Conservation (phyloP, 2,888 invertebrate genomes). For the Troides aeacus region DNA sequence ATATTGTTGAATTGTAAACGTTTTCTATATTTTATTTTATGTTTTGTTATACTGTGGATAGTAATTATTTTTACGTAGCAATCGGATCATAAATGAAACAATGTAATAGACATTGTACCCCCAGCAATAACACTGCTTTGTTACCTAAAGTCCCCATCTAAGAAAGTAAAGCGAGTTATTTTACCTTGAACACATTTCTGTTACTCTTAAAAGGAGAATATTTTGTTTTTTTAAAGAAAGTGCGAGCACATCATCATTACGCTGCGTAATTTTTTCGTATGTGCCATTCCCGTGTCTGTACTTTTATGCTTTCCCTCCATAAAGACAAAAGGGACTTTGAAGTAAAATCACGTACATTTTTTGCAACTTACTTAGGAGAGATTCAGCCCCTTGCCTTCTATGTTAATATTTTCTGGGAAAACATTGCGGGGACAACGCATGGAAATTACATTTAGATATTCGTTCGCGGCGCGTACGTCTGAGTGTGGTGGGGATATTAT, state of each 20-base stretch:
- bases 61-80: too few species aligned
- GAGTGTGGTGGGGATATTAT: constrained; percentile 78
- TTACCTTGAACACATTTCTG: constrained; percentile 65
- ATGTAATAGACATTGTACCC: not conserved
- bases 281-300: constrained; percentile 76
- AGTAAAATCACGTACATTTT: constrained; percentile 81
- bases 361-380: constrained; percentile 81
- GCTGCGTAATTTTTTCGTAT: constrained; percentile 77
- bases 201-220: constrained; percentile 72
- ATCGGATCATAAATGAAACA: too few species aligned
- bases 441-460: constrained; percentile 81
- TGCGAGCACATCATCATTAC: constrained; percentile 79
- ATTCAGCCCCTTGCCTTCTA: constrained; percentile 78
- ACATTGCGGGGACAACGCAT: constrained; percentile 80
- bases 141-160: not conserved
- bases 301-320: constrained; percentile 77
- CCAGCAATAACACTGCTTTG: not conserved
- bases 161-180: constrained; percentile 11
- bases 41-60: too few species aligned
- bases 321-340: constrained; percentile 81
- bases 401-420: constrained; percentile 80
- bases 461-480: constrained; percentile 74
- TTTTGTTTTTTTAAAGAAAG: constrained; percentile 70
- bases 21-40: too few species aligned
- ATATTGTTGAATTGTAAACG: too few species aligned